Conservation (phyloP, 2,888 invertebrate species). For the Cerastis leucographa region DNA sequence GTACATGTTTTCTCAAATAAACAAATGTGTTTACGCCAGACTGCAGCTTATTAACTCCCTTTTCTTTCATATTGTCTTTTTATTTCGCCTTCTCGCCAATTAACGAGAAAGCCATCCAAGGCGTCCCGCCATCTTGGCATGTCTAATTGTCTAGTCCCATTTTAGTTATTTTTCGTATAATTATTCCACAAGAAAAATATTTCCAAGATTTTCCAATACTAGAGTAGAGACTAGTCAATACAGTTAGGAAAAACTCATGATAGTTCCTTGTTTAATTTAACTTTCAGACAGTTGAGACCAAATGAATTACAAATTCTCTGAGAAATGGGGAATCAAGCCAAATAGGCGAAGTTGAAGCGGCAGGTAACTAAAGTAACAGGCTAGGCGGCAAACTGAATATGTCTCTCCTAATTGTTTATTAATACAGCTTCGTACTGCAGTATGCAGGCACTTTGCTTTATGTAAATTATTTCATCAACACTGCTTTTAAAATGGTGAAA, state of each 20-base stretch:
- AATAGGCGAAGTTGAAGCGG: constrained; percentile 8
- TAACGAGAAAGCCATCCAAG: too few relatives aligned
- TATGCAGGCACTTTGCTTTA: background rate
- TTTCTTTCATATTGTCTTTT: background rate
- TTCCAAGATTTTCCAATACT: background rate
- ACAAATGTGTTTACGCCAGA: background rate
- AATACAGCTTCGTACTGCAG: constrained; percentile 1
- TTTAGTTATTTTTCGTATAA: background rate
- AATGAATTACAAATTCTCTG: constrained; percentile 19
- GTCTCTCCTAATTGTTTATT: constrained; percentile 23
- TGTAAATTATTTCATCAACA: background rate
- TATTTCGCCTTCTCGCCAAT: too few relatives aligned
- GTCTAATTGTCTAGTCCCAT: too few relatives aligned
- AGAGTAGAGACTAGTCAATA: background rate
- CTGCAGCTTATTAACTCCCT: background rate
- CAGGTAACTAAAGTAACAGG: background rate
- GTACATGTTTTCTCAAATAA: background rate
- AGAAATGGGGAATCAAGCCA: constrained; percentile 22
- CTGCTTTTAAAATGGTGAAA: background rate
- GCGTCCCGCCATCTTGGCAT: too few relatives aligned
- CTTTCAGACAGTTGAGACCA: background rate
- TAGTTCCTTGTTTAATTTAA: background rate
- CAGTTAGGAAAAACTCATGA: background rate
- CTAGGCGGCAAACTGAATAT: constrained; percentile 3
- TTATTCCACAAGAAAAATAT: background rate